A percentile compares a stretch with the other conserved stretches of the same genome.
phyloP scores from a whole-genome alignment of 2,888 invertebrate species.

The Choreutis nemorana region DNA sequence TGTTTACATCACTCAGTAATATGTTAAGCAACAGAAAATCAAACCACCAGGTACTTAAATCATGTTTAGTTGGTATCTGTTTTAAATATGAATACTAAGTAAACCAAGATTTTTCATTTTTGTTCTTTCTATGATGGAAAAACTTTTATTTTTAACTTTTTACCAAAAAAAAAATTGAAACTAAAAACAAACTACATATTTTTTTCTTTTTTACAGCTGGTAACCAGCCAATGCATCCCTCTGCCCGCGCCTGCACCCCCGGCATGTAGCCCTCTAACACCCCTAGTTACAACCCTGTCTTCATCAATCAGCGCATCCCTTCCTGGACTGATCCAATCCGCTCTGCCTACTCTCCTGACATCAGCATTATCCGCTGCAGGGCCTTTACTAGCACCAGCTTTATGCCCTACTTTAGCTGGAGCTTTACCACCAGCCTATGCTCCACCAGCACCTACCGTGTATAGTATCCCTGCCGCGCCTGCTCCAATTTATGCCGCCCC shows the following conservation, averaged over 20 bases:
- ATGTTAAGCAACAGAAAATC: too few species aligned
- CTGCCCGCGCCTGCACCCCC: slow-evolving; percentile 6
- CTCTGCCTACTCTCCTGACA: slow-evolving; percentile 26
- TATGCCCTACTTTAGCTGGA: slow-evolving; percentile 6
- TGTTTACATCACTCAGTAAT: too few species aligned
- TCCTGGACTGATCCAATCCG: slow-evolving; percentile 22
- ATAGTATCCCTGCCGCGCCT: slow-evolving; percentile 4
- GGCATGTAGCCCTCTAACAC: slow-evolving; percentile 3
- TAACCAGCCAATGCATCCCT: slow-evolving; percentile 6
- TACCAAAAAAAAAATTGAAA: too few species aligned
- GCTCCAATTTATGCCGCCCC: slow-evolving; percentile 6
- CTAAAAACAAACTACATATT: too few species aligned
- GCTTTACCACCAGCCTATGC: slow-evolving; percentile 11
- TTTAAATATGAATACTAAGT: too few species aligned
- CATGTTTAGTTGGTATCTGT: too few species aligned
- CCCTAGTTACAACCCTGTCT: slow-evolving; percentile 14
- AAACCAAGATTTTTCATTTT: too few species aligned
- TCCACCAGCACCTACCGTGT: slow-evolving; percentile 12
- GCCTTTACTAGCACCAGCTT: slow-evolving; percentile 21
- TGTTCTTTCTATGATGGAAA: too few species aligned
- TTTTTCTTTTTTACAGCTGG: too few species aligned
- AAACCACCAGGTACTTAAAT: too few species aligned
- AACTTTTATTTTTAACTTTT: too few species aligned
- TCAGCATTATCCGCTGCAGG: slow-evolving; percentile 20
- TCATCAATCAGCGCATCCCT: slow-evolving; percentile 19